phyloP scores from a whole-genome alignment of 2,113 vertebrate species.

The Craseonycteris thonglongyai region DNA sequence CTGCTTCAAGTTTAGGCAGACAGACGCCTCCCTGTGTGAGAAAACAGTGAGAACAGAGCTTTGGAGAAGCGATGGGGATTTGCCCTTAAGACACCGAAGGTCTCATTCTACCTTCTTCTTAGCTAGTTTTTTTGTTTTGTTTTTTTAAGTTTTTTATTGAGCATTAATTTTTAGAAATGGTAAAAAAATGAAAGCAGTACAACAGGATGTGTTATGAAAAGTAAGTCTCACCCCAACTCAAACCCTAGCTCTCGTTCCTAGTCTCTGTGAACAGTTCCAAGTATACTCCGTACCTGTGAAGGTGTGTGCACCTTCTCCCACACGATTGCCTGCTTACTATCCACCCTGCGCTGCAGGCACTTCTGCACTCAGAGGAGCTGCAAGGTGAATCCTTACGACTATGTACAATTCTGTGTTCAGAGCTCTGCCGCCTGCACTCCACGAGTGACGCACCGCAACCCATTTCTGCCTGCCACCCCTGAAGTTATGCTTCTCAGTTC shows the following conservation, averaged over 20 bases:
- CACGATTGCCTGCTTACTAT: neutral
- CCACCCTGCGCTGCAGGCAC: neutral
- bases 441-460: too few relatives aligned
- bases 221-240: neutral
- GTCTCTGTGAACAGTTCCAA: neutral
- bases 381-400: neutral
- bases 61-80: neutral
- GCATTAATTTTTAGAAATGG: neutral
- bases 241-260: neutral
- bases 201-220: neutral
- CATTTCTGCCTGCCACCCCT: too few relatives aligned
- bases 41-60: neutral
- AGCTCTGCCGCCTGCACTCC: neutral
- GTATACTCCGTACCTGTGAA: neutral
- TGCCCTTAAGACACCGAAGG: neutral
- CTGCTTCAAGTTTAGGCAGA: neutral
- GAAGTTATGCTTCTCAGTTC: neutral
- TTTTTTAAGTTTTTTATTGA: neutral
- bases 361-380: neutral
- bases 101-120: neutral
- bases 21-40: neutral
- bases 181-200: neutral
- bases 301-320: neutral
- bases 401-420: neutral
- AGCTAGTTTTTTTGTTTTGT: neutral